Evolutionary conservation across 2,888 invertebrate genomes (phyloP).

Genomic region (Ceriagrion tenellum): DNA sequence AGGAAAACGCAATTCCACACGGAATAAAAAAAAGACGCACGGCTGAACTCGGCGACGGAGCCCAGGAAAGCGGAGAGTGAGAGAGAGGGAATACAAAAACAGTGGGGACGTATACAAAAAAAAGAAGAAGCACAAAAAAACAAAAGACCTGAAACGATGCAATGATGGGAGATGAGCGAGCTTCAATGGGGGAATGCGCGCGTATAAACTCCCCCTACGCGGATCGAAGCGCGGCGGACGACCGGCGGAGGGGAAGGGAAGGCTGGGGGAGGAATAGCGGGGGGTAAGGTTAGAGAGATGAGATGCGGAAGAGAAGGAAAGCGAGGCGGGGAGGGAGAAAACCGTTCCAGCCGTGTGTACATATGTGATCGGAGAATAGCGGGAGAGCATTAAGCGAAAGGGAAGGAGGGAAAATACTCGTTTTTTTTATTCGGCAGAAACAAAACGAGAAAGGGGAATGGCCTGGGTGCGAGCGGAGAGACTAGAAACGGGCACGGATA

Average conservation of each 20-base stretch:
- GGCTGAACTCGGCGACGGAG: background rate
- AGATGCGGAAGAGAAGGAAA: background rate
- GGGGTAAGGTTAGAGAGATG: background rate
- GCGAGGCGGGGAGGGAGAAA: background rate
- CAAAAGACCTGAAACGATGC: background rate
- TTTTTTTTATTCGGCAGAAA: no score
- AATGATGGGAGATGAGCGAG: slow-evolving; percentile 32
- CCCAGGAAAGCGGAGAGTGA: background rate
- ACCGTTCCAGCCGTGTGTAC: background rate
- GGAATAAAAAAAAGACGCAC: background rate
- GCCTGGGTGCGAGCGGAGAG: no score
- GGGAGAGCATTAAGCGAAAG: background rate
- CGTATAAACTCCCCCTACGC: background rate
- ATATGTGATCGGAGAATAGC: background rate
- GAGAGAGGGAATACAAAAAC: background rate
- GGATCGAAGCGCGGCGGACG: background rate
- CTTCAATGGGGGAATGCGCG: background rate
- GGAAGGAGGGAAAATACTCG: background rate
- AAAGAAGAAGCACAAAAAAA: background rate
- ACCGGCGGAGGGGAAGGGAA: no score
- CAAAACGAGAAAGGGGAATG: no score
- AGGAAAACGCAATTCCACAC: background rate
- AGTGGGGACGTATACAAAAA: background rate
- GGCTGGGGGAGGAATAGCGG: background rate
- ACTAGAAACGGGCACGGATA: no score